Evolutionary conservation across 1,140 invertebrate genomes (phyloP).

Genomic region (Lerema accius): DNA sequence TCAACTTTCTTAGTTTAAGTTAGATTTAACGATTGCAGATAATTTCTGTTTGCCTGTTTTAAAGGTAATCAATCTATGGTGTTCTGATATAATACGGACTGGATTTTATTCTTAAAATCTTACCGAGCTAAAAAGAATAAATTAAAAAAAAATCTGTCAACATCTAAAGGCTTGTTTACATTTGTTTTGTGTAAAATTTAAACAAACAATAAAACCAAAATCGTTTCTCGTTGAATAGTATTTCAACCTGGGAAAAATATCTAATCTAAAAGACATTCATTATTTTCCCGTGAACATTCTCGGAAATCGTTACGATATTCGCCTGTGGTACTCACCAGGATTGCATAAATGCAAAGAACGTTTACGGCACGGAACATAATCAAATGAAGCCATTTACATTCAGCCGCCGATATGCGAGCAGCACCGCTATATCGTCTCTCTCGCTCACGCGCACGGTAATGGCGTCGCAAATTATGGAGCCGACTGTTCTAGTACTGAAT

Average conservation of each 20-base stretch:
- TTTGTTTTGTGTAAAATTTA: too few species aligned
- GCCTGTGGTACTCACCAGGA: constrained; percentile 52
- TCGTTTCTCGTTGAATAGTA: too few species aligned
- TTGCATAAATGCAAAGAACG: constrained; percentile 75
- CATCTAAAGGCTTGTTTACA: too few species aligned
- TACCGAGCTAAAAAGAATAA: too few species aligned
- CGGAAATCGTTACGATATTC: constrained; percentile 52
- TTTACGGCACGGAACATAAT: constrained; percentile 72
- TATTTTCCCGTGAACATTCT: constrained; percentile 34
- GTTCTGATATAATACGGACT: too few species aligned
- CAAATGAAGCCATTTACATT: constrained; percentile 81
- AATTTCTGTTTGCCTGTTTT: too few species aligned
- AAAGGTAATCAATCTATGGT: too few species aligned
- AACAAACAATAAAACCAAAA: not conserved
- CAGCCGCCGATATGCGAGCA: constrained; percentile 56
- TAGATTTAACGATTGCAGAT: too few species aligned
- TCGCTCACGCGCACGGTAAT: constrained; percentile 62
- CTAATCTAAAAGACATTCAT: not conserved
- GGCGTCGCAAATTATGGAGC: constrained; percentile 73
- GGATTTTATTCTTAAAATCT: too few species aligned
- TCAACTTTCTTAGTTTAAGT: too few species aligned
- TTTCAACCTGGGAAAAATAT: not conserved
- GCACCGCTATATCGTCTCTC: constrained; percentile 46
- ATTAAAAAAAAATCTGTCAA: too few species aligned
- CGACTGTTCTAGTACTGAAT: constrained; percentile 58